Conservation (phyloP, 2,797 vertebrate genomes). For the Sebastolobus altivelis region DNA sequence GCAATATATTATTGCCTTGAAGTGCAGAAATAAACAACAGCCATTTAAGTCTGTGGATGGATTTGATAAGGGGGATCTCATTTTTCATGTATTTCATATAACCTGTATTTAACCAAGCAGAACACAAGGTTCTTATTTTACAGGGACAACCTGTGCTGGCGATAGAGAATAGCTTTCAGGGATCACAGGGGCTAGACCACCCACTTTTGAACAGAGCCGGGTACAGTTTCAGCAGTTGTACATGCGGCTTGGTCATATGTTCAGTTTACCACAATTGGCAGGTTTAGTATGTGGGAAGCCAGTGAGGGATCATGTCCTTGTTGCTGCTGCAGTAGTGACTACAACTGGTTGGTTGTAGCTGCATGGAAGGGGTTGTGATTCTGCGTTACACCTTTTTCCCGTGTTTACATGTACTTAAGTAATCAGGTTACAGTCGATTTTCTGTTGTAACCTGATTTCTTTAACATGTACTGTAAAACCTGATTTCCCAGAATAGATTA, state of each 20-base stretch:
- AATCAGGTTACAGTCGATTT: not conserved
- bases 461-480: not conserved
- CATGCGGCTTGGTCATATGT: not conserved
- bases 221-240: constrained; percentile 7
- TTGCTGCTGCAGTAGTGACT: not conserved
- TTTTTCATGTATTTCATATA: constrained; percentile 3
- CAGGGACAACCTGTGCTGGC: not conserved
- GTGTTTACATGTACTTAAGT: not conserved
- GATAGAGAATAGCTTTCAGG: not conserved
- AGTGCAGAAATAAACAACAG: constrained; percentile 29
- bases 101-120: not conserved
- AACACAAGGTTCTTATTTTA: not conserved
- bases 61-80: not conserved
- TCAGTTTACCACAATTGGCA: not conserved
- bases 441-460: not conserved
- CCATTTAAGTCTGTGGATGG: constrained; percentile 7
- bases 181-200: not conserved
- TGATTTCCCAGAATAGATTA: not conserved
- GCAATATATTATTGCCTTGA: constrained; percentile 31
- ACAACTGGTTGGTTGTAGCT: not conserved
- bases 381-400: not conserved
- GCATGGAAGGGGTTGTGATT: not conserved
- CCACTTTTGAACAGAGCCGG: not conserved
- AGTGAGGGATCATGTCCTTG: not conserved
- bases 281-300: not conserved